A percentile compares a stretch with the other conserved stretches of the same genome.
These are phyloP conservation scores for Bombus waltoni DNA, from an alignment of 1,140 invertebrate species.

Conservation along the genomic window DNA sequence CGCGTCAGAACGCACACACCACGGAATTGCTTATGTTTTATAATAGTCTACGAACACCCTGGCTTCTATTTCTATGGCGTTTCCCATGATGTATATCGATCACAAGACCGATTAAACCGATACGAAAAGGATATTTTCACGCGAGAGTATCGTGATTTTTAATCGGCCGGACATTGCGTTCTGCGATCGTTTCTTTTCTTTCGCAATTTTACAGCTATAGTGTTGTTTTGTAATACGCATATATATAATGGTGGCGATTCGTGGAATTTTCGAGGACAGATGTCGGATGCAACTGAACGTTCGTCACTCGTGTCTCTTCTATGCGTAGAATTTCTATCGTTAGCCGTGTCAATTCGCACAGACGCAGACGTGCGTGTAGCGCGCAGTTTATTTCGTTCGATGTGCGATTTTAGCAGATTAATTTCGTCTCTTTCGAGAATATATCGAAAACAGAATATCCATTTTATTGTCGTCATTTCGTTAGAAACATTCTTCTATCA, in stretches of 20 bases:
- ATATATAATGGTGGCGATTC: too few relatives aligned
- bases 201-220: background rate
- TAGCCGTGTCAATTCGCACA: background rate
- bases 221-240: background rate
- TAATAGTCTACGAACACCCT: slow-evolving; percentile 36
- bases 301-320: background rate
- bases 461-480: background rate
- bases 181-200: background rate
- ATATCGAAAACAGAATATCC: background rate
- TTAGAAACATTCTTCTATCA: background rate
- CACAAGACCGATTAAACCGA: background rate
- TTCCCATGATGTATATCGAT: background rate
- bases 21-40: slow-evolving; percentile 65
- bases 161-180: background rate
- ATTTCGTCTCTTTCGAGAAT: background rate
- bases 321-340: background rate
- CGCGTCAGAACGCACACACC: slow-evolving; percentile 46
- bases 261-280: too few relatives aligned
- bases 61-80: background rate
- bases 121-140: slow-evolving; percentile 17
- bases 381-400: background rate
- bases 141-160: background rate
- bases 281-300: background rate
- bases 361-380: background rate
- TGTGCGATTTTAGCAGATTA: too few relatives aligned